phyloP scores from a whole-genome alignment of 2,888 invertebrate species.

The Machimus rusticus region DNA sequence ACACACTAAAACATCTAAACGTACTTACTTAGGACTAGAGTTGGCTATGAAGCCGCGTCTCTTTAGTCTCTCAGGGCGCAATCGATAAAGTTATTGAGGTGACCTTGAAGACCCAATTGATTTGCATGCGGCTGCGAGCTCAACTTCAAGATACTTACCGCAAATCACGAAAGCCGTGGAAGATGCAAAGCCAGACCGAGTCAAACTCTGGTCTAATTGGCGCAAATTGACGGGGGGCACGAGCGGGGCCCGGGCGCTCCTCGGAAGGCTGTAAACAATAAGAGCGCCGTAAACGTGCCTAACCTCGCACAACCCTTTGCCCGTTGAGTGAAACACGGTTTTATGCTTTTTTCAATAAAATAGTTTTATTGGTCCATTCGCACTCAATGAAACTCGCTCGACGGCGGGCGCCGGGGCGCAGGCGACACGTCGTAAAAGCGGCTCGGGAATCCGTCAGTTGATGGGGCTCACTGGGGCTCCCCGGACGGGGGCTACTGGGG shows the following conservation, averaged over 20 bases:
- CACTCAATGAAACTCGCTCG: slow-evolving; percentile 53
- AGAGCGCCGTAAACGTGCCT: neutral
- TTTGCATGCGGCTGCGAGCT: neutral
- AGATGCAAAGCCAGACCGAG: neutral
- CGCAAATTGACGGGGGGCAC: neutral
- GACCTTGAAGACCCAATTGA: neutral
- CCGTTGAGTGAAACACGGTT: neutral
- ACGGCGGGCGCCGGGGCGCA: slow-evolving; percentile 13
- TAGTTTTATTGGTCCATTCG: slow-evolving; percentile 54
- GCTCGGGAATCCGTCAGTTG: neutral
- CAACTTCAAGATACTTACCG: neutral
- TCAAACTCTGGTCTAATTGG: neutral
- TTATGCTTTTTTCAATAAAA: slow-evolving; percentile 43
- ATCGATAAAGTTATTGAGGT: neutral
- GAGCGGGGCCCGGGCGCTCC: neutral
- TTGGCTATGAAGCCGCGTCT: too few relatives aligned
- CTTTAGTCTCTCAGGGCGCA: neutral
- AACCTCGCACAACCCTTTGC: slow-evolving; percentile 3
- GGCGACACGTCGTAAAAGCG: neutral
- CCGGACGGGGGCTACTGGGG: neutral
- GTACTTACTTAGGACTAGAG: too few relatives aligned
- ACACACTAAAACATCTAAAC: too few relatives aligned
- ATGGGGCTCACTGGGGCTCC: slow-evolving; percentile 52
- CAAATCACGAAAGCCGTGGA: neutral
- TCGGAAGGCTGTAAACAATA: neutral